These are phyloP conservation scores for Pollenia labialis DNA, from an alignment of 2,888 invertebrate species.

Conservation along the genomic window DNA sequence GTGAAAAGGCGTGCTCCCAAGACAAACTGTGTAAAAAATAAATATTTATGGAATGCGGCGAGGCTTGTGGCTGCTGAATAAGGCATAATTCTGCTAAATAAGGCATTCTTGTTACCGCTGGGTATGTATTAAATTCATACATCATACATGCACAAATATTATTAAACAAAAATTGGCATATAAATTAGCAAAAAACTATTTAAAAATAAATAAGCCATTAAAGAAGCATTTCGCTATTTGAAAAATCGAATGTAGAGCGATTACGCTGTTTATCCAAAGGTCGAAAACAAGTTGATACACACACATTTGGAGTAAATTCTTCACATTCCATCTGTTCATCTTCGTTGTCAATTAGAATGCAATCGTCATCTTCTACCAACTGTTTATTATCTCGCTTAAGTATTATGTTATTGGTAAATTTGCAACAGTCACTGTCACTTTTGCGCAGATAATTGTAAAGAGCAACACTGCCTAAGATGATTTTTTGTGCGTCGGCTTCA, in stretches of 20 bases:
- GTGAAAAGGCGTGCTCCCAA: too few relatives aligned
- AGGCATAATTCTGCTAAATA: too few relatives aligned
- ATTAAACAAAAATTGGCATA: not conserved
- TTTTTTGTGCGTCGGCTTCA: constrained; percentile 81
- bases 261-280: constrained; percentile 79
- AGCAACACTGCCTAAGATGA: constrained; percentile 82
- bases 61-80: too few relatives aligned
- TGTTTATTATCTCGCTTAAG: constrained; percentile 68
- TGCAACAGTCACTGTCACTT: constrained; percentile 80
- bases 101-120: too few relatives aligned
- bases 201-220: constrained; percentile 7
- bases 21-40: too few relatives aligned
- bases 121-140: not conserved
- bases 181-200: not conserved
- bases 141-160: not conserved
- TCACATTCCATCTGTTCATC: constrained; percentile 80
- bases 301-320: constrained; percentile 80
- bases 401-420: constrained; percentile 78
- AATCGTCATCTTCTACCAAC: constrained; percentile 79
- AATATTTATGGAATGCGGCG: too few relatives aligned
- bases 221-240: constrained; percentile 75
- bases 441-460: constrained; percentile 82
- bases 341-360: constrained; percentile 79
- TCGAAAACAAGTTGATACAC: constrained; percentile 78
- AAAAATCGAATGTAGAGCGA: constrained; percentile 78